Conservation (phyloP, 2,113 vertebrate genomes). For the Isichthys henryi region DNA sequence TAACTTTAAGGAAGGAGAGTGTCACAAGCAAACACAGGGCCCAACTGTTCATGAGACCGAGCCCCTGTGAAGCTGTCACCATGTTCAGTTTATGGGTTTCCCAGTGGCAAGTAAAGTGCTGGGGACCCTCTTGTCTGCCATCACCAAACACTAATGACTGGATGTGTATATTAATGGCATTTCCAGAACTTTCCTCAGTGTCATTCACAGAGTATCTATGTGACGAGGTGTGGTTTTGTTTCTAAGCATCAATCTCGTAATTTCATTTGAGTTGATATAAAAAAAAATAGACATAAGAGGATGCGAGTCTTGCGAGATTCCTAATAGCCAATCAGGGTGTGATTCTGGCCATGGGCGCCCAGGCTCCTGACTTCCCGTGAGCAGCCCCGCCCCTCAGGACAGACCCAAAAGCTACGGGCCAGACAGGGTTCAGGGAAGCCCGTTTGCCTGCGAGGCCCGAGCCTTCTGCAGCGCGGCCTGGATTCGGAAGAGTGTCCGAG, state of each 20-base stretch:
- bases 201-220: background rate
- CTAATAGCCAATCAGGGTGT: background rate
- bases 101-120: background rate
- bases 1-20: background rate
- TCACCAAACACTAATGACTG: background rate
- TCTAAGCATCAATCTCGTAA: background rate
- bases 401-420: conserved; percentile 42
- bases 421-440: conserved; percentile 53
- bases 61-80: background rate
- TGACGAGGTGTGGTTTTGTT: background rate
- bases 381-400: background rate
- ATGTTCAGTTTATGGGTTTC: background rate
- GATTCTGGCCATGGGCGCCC: background rate
- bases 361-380: background rate
- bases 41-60: background rate
- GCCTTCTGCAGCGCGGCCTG: conserved; percentile 89
- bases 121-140: background rate
- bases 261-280: background rate
- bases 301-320: background rate
- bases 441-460: conserved; percentile 64
- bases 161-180: background rate
- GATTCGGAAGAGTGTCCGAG: conserved; percentile 94
- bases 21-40: background rate
- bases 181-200: background rate
- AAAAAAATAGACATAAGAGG: background rate